Conservation (phyloP, 2,888 invertebrate genomes). For the Apotomis turbidana region DNA sequence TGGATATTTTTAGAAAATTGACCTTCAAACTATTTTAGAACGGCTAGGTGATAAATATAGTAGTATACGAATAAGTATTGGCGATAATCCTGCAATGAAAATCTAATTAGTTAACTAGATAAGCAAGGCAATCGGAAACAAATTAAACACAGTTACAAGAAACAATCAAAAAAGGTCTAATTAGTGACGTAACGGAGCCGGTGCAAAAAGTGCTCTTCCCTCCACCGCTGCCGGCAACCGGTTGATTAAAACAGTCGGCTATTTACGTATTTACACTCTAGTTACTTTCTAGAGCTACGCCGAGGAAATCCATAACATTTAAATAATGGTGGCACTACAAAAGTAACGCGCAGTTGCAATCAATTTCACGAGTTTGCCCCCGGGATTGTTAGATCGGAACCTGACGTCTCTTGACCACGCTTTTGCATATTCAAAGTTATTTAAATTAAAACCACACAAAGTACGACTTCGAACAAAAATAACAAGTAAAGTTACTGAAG, state of each 20-base stretch:
- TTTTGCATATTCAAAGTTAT: constrained; percentile 8
- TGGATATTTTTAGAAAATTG: constrained; percentile 11
- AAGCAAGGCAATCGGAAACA: constrained; percentile 4
- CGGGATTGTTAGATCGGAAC: background rate
- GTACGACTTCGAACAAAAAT: constrained; percentile 14
- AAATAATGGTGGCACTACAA: constrained; percentile 18
- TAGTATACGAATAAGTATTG: background rate
- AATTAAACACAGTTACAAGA: constrained; percentile 4
- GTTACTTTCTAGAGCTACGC: constrained; percentile 30
- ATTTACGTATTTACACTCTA: constrained; percentile 37
- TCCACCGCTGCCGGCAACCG: constrained; percentile 5
- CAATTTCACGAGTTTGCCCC: background rate
- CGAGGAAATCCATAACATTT: constrained; percentile 32
- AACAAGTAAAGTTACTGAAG: constrained; percentile 11
- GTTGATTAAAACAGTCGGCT: constrained; percentile 34
- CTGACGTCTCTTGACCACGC: background rate
- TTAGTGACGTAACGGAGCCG: constrained; percentile 32
- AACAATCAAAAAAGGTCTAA: constrained; percentile 19
- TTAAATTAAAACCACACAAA: background rate
- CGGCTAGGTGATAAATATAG: background rate
- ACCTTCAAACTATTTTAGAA: constrained; percentile 3
- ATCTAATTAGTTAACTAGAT: constrained; percentile 1
- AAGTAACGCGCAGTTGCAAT: background rate
- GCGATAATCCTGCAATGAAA: background rate
- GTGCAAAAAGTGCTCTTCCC: constrained; percentile 23